Conservation (phyloP, 1,140 invertebrate genomes). For the Brachionus calyciflorus region DNA sequence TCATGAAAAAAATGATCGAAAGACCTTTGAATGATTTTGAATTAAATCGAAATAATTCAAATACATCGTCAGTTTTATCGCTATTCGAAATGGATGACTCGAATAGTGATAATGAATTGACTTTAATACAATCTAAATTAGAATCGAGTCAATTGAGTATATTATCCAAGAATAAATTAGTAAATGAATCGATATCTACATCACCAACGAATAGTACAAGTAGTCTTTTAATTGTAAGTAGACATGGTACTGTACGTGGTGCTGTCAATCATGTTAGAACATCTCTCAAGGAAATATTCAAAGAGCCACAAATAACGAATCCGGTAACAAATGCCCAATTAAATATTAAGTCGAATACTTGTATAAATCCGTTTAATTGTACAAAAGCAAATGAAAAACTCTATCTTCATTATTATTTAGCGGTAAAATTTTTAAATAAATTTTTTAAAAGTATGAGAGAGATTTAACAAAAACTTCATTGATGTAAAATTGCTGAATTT, state of each 20-base stretch:
- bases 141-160: constrained; percentile 34
- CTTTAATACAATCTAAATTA: constrained; percentile 12
- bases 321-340: constrained; percentile 42
- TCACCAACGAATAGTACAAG: not conserved
- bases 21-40: not conserved
- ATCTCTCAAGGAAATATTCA: constrained; percentile 43
- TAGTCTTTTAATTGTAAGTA: constrained; percentile 22
- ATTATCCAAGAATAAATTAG: constrained; percentile 12
- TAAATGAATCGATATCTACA: not conserved
- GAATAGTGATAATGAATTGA: not conserved
- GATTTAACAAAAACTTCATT: too few relatives aligned
- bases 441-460: constrained; percentile 1
- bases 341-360: constrained; percentile 14
- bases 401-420: constrained; percentile 17
- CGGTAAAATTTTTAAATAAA: not conserved
- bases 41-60: not conserved
- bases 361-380: not conserved
- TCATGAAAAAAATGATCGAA: constrained; percentile 2
- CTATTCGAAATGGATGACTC: constrained; percentile 14
- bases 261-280: constrained; percentile 30
- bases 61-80: not conserved
- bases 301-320: constrained; percentile 30
- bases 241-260: constrained; percentile 41
- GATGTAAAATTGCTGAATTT: too few relatives aligned
- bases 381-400: constrained; percentile 31